phyloP scores from a whole-genome alignment of 2,888 invertebrate species.

The Drosophila merina region DNA sequence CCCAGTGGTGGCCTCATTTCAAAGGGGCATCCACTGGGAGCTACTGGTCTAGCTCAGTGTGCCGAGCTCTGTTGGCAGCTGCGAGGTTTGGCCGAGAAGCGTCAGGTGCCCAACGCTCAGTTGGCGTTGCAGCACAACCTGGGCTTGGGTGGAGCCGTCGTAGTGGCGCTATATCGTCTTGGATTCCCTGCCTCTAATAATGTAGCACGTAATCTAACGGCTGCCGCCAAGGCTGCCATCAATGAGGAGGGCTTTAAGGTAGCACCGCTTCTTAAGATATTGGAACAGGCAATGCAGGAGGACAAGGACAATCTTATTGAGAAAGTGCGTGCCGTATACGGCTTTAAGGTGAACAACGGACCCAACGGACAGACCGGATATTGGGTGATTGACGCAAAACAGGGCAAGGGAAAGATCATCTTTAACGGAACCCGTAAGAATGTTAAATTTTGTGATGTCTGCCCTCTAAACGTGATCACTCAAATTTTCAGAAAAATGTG shows the following conservation, averaged over 20 bases:
- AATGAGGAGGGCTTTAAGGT: conserved; percentile 89
- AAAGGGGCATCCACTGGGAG: conserved; percentile 98
- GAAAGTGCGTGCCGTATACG: conserved; percentile 94
- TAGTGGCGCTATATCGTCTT: conserved; percentile 94
- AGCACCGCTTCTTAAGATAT: conserved; percentile 90
- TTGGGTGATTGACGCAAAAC: conserved; percentile 97
- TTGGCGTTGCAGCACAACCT: conserved; percentile 98
- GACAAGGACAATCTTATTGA: conserved; percentile 92
- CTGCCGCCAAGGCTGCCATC: conserved; percentile 64
- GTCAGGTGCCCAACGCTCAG: conserved; percentile 89
- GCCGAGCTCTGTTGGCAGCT: conserved; percentile 95
- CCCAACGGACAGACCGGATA: conserved; percentile 90
- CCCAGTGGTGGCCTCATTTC: conserved; percentile 99
- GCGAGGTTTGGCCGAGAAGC: conserved; percentile 90
- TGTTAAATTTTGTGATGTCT: neutral
- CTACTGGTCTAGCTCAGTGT: conserved; percentile 96
- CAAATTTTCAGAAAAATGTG: conserved; percentile 88
- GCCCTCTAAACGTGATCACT: neutral
- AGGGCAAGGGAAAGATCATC: conserved; percentile 93
- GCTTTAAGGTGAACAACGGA: conserved; percentile 93
- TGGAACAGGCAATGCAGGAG: conserved; percentile 92
- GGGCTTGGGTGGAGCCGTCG: conserved; percentile 97
- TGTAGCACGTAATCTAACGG: conserved; percentile 81
- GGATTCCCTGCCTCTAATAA: conserved; percentile 89
- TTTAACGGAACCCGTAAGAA: conserved; percentile 87